phyloP scores from a whole-genome alignment of 1,140 invertebrate genomes.

The Carcinoscorpius rotundicauda region DNA sequence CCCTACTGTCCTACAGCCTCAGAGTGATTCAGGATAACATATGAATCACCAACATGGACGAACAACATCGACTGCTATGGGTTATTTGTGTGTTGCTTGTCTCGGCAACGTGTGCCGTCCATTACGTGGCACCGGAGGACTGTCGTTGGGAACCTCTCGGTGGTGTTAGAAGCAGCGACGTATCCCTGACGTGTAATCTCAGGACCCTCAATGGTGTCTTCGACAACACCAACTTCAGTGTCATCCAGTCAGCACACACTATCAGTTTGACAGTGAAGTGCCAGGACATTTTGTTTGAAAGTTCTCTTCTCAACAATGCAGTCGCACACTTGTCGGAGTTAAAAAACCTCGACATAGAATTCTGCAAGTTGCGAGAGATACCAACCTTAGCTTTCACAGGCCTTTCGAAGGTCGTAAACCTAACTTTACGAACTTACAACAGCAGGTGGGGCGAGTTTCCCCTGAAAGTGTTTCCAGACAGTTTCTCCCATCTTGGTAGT shows the following conservation, averaged over 20 bases:
- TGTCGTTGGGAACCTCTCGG: constrained; percentile 52
- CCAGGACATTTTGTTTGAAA: constrained; percentile 62
- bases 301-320: constrained; percentile 38
- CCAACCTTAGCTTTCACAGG: constrained; percentile 21
- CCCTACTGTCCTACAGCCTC: no score
- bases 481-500: constrained; percentile 50
- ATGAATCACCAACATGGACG: no score
- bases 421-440: constrained; percentile 24
- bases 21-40: no score
- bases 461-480: constrained; percentile 59
- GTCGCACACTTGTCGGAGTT: constrained; percentile 23
- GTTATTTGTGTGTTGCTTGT: background rate
- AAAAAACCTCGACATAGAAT: constrained; percentile 19
- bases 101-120: constrained; percentile 9
- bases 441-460: constrained; percentile 52
- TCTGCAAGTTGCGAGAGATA: constrained; percentile 22
- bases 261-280: constrained; percentile 64
- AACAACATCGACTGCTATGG: background rate
- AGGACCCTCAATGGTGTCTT: constrained; percentile 23
- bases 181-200: constrained; percentile 19
- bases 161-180: constrained; percentile 38
- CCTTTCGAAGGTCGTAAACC: constrained; percentile 22
- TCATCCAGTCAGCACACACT: constrained; percentile 67
- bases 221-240: constrained; percentile 53
- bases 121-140: constrained; percentile 66